Base-by-base conservation (phyloP, 2,888 invertebrate genomes). In the Troilus luridus region DNA sequence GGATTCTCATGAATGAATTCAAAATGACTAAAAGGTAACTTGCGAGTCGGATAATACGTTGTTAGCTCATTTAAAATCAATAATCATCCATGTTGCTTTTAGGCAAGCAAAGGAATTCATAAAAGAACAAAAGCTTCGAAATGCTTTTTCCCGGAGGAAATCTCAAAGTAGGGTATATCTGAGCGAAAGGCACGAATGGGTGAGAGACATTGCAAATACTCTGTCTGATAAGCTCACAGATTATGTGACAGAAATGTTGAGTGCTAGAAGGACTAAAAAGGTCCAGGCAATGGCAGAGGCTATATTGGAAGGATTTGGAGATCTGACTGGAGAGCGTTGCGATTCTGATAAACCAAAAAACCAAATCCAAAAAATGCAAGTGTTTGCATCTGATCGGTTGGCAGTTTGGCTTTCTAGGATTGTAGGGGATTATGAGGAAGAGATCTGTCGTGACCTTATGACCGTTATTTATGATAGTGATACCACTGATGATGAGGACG, bases 111-210 rank as follows among this genome's bases (percentile, higher is more conserved):
- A 85, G n/a, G 85, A 85, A 56, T 85, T 85, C 19, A 17, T 85
- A 8, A 58, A 85, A 41, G 85, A 85, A 56, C 85, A 85, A 85
- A 85, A 85, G 56, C 85, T 85, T 85, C 85, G 85, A 56, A 56
- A 11, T 85, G 56, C 85, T n/a, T 85, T 85, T 56, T 56, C 54
- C 27, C 54, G 56, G 8, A 56, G 56, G 54, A 54, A 19, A n/a
- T 11, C n/a, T 56, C 21, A 56, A 5, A 85, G 85, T 21, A 85
- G n/a, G 12, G 56, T 85, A 10, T 11, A 56, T 41, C 85, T 85
- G 56, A 85, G 56, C 12, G 85, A 54, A 54, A 85, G 85, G 56
- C 85, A 85, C 56, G 85, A 54, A 58, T 85, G 85, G 85, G 85
- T 85, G 17, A 85, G 1, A 58, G 85, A 85, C 1, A 58, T 56